Percentiles rank a stretch among this genome's conserved stretches.
Evolutionary conservation across 2,797 vertebrate genomes (phyloP).

Genomic region (Sebastes steindachneri): DNA sequence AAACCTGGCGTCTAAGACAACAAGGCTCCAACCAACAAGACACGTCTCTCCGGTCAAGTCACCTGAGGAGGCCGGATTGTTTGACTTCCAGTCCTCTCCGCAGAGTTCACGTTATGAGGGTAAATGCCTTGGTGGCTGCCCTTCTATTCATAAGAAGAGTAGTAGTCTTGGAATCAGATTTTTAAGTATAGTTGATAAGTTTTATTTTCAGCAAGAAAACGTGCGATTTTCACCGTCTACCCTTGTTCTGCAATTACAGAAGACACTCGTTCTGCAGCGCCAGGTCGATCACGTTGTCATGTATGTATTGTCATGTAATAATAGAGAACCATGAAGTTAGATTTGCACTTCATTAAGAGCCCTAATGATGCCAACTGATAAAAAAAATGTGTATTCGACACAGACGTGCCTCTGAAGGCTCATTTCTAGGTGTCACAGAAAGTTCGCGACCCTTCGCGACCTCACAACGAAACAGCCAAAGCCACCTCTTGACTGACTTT

Average conservation of each 20-base stretch:
- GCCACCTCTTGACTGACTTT: conserved; percentile 58
- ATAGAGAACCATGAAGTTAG: background rate
- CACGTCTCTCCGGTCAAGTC: conserved; percentile 16
- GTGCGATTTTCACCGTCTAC: too few relatives aligned
- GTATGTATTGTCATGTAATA: background rate
- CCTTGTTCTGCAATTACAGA: background rate
- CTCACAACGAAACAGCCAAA: conserved; percentile 54
- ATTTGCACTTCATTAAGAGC: background rate
- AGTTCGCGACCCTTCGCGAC: conserved; percentile 66
- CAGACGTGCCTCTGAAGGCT: conserved; percentile 23
- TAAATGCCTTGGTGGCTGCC: background rate
- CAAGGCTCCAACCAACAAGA: conserved; percentile 58
- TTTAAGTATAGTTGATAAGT: background rate
- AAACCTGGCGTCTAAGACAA: conserved; percentile 79
- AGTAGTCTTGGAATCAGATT: background rate
- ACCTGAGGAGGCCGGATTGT: conserved; percentile 28
- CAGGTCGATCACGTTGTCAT: background rate
- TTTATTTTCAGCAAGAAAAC: background rate
- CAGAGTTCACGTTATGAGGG: background rate
- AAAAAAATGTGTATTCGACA: conserved; percentile 12
- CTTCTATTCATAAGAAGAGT: background rate
- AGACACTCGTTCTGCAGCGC: background rate
- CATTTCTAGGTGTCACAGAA: conserved; percentile 46
- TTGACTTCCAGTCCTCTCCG: background rate
- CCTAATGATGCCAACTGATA: conserved; percentile 11